Evolutionary conservation across 2,113 vertebrate species (phyloP).

Genomic region (Maccullochella peelii): DNA sequence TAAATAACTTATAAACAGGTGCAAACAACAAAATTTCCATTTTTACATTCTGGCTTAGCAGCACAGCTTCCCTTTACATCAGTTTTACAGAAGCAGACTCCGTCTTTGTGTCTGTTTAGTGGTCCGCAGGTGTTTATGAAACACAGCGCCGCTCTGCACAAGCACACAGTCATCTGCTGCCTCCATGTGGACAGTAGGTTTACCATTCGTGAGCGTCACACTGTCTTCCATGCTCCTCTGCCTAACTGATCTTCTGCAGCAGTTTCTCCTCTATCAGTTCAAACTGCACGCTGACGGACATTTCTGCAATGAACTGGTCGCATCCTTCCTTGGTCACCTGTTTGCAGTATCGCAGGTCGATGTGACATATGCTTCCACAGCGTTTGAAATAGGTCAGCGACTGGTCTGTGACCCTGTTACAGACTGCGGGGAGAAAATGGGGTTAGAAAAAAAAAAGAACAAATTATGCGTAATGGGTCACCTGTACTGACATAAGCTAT

Average conservation of each 20-base stretch:
- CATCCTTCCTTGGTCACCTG: constrained; percentile 96
- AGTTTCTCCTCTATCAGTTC: constrained; percentile 95
- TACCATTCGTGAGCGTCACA: constrained; percentile 3
- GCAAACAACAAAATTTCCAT: constrained; percentile 62
- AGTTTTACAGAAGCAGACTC: constrained; percentile 5
- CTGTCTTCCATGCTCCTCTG: neutral
- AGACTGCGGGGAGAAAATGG: constrained; percentile 84
- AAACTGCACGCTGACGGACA: constrained; percentile 97
- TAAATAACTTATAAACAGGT: constrained; percentile 76
- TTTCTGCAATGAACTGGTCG: constrained; percentile 94
- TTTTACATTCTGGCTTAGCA: constrained; percentile 73
- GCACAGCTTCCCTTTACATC: constrained; percentile 42
- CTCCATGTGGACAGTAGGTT: constrained; percentile 66
- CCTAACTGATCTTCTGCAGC: constrained; percentile 94
- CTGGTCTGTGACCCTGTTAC: constrained; percentile 96
- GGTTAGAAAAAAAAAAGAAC: constrained; percentile 35
- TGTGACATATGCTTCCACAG: constrained; percentile 95
- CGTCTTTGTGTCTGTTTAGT: neutral
- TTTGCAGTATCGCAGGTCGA: constrained; percentile 97
- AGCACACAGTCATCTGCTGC: constrained; percentile 58
- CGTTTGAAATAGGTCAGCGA: constrained; percentile 98
- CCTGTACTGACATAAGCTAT: constrained; percentile 30
- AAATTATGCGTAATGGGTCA: constrained; percentile 37
- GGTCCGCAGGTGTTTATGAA: constrained; percentile 20
- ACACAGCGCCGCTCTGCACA: neutral